Evolutionary conservation across 2,113 vertebrate genomes (phyloP).

Genomic region (Paracanthobrama guichenoti): DNA sequence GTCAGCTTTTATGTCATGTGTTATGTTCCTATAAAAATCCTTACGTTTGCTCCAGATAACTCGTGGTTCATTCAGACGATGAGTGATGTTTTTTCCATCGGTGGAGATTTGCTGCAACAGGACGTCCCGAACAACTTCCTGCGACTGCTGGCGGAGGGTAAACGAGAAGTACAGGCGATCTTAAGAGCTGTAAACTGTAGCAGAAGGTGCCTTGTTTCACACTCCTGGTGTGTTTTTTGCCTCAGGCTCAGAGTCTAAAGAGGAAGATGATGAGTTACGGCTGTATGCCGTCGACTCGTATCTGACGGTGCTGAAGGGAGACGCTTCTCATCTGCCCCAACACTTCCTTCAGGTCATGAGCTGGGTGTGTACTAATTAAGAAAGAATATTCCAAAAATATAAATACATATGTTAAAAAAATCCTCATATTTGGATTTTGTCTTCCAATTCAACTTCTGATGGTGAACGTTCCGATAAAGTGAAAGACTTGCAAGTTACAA

Average conservation of each 20-base stretch:
- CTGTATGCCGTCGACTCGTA: conserved; percentile 87
- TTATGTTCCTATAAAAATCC: conserved; percentile 74
- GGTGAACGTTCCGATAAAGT: background rate
- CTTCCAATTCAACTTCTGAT: background rate
- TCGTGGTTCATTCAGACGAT: conserved; percentile 97
- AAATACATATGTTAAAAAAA: background rate
- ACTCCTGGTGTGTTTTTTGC: background rate
- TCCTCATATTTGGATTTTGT: background rate
- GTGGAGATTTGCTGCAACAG: conserved; percentile 87
- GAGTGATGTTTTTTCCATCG: conserved; percentile 90
- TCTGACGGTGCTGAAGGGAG: conserved; percentile 78
- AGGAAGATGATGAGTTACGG: conserved; percentile 82
- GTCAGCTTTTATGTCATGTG: background rate
- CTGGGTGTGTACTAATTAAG: conserved; percentile 77
- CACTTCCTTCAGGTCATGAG: conserved; percentile 96
- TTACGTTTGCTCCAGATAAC: conserved; percentile 90
- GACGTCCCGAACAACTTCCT: conserved; percentile 92
- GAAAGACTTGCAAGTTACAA: background rate
- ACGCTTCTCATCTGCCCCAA: conserved; percentile 82
- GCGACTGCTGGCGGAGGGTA: conserved; percentile 89
- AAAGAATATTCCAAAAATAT: background rate
- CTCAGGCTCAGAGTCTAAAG: conserved; percentile 82
- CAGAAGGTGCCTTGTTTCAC: background rate
- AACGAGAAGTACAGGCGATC: conserved; percentile 1
- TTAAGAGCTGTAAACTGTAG: background rate